Conservation (phyloP, 2,797 vertebrate genomes). For the Intellagama lesueurii region DNA sequence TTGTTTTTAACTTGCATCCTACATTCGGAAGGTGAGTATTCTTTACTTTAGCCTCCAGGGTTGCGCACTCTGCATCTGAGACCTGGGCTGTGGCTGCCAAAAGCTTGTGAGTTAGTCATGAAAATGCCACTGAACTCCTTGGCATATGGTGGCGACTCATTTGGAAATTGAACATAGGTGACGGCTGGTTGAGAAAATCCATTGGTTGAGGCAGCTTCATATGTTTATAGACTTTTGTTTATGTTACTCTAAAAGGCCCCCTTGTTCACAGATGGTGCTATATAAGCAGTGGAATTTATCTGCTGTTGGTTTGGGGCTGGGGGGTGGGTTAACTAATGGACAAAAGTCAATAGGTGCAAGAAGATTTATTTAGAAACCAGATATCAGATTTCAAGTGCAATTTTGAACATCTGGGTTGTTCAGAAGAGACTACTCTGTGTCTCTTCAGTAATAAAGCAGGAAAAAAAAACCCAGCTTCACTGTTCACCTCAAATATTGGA, state of each 20-base stretch:
- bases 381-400: neutral
- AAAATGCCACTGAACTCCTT: neutral
- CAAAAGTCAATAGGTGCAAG: neutral
- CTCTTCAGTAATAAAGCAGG: neutral
- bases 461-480: too few relatives aligned
- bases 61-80: too few relatives aligned
- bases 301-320: neutral
- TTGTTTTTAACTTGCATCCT: too few relatives aligned
- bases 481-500: neutral
- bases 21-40: too few relatives aligned
- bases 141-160: too few relatives aligned
- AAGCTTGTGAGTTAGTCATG: neutral
- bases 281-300: neutral
- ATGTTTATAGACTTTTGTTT: neutral
- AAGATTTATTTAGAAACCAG: neutral
- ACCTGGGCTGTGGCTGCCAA: too few relatives aligned
- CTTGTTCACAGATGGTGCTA: neutral
- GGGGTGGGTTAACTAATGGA: neutral
- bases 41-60: too few relatives aligned
- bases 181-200: too few relatives aligned
- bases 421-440: neutral
- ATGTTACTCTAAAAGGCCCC: neutral
- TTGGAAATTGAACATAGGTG: too few relatives aligned
- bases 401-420: conserved; percentile 1
- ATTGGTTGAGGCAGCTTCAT: too few relatives aligned